Percentiles rank a stretch among this genome's conserved stretches.
These are phyloP conservation scores for Micromussa lordhowensis DNA, from an alignment of 92 coral and sea anemone genomes.

Conservation along the genomic window DNA sequence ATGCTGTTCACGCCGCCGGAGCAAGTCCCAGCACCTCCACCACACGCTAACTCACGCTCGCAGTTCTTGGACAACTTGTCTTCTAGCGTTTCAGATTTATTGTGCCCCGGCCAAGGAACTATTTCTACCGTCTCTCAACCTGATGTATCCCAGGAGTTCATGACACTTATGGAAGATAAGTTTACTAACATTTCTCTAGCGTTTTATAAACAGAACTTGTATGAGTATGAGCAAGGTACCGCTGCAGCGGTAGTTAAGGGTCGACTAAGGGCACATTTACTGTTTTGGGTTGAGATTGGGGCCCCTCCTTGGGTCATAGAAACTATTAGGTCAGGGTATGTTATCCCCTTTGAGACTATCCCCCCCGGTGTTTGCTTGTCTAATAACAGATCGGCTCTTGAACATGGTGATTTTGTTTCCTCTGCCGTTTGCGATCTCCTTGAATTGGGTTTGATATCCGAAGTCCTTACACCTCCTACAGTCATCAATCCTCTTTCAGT, in stretches of 20 bases:
- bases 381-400: conserved; percentile 22
- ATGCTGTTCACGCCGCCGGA: background rate
- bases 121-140: too few relatives aligned
- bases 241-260: conserved; percentile 47
- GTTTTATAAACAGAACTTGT: too few relatives aligned
- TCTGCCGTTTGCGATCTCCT: conserved; percentile 34
- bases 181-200: too few relatives aligned
- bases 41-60: background rate
- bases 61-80: background rate
- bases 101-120: background rate
- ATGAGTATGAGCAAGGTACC: conserved; percentile 36
- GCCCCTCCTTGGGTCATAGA: conserved; percentile 15
- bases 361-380: background rate
- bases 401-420: conserved; percentile 26
- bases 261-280: conserved; percentile 27
- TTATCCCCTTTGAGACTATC: conserved; percentile 32
- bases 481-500: conserved; percentile 42
- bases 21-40: background rate
- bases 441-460: conserved; percentile 33
- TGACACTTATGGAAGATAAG: too few relatives aligned
- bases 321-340: too few relatives aligned
- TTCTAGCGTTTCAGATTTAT: background rate
- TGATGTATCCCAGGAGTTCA: too few relatives aligned
- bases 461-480: conserved; percentile 22
- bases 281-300: conserved; percentile 35